Evolutionary conservation across 2,797 vertebrate genomes (phyloP), one percentile per base, ranked within the genome.

Genomic region (Astyanax mexicanus): DNA sequence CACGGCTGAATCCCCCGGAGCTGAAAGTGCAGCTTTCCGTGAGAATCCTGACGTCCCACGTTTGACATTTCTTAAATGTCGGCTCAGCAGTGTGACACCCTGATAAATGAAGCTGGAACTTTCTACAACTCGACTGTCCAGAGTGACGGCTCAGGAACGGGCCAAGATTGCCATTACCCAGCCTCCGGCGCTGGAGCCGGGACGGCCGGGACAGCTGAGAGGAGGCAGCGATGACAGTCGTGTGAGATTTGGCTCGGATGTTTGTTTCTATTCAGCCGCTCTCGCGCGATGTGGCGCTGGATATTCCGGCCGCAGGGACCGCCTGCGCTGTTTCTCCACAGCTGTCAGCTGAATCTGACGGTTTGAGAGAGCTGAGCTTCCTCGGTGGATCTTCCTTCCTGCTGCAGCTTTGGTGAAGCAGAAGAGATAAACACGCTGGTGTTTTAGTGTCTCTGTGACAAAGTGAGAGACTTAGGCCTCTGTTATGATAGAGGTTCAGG

Each of bases 61-160:
- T 13, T 67, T 67, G 64, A 49, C 64, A 49, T 67, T 67, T 49
- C 27, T 47, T 67, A 67, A 67, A 67, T 67, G 64, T 67, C 64
- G 25, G 13, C 64, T 49, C 64, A 67, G 64, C 64, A 21, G 6
- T 67, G 25, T 49, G 64, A 49, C 64, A 67, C 47, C 23, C 42
- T 67, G 64, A 67, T 49, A 21, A 49, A 67, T 49, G 67, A n/a
- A 13, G 4, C 15, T 29, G 44, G 42, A 67, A 67, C 64, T 67
- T 67, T 49, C 25, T 67, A 29, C 42, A 29, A 13, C 47, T 67
- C 35, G 15, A 11, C 42, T 49, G 64, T 49, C 44, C 64, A 19
- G 17, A 12, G 29, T 49, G 64, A 67, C 44, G 23, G 64, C 5
- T 47, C 17, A 19, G 44, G 64, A 49, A 19, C 13, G 25, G 44